Base-by-base conservation (phyloP, 2,888 invertebrate species). In the Amphipyra berbera region DNA sequence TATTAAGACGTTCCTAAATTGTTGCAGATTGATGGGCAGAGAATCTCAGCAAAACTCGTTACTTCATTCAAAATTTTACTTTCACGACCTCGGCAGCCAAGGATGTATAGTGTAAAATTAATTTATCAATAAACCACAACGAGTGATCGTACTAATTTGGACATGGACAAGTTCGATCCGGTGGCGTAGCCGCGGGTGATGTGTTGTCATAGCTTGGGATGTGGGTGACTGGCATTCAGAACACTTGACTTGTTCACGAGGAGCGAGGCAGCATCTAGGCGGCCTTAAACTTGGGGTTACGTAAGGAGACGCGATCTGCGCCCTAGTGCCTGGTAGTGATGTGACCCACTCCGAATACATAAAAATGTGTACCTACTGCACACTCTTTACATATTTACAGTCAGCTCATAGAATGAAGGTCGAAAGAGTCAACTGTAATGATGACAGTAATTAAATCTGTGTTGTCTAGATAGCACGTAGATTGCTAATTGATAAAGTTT, bases 251-350 rank as follows among this genome's bases (percentile, higher is more conserved):
- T 55, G 61, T 49, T 55, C 66, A 64, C 78, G 76, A 72, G 61
- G 63, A 70, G 67, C 74, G 75, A 68, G 72, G 69, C 70, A 73
- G 76, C 84, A 82, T 79, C 86, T 82, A 78, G 81, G 64, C 81
- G 90, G 79, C 91, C 92, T 92, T 91, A 91, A 92, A 92, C 92
- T 91, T 91, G 90, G 62, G 80, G 66, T 90, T 88, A 90, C 88
- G 89, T 90, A 88, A 90, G 76, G 78, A 69, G 64, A 67, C 61
- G 64, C 68, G 58, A 60, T 68, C 84, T 82, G 83, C 83, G 82
- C 75, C 79, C 55, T 49, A 44, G 42, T 35, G 35, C 37, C 7
- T 8, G 14, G 52, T 70, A 72, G 76, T 76, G 74, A 50, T 78
- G 67, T 59, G 64, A 60, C 48, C 52, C 35, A 63, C 46, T 62